Evolutionary conservation across 2,888 invertebrate species (phyloP).

Genomic region (Clostera curtula): DNA sequence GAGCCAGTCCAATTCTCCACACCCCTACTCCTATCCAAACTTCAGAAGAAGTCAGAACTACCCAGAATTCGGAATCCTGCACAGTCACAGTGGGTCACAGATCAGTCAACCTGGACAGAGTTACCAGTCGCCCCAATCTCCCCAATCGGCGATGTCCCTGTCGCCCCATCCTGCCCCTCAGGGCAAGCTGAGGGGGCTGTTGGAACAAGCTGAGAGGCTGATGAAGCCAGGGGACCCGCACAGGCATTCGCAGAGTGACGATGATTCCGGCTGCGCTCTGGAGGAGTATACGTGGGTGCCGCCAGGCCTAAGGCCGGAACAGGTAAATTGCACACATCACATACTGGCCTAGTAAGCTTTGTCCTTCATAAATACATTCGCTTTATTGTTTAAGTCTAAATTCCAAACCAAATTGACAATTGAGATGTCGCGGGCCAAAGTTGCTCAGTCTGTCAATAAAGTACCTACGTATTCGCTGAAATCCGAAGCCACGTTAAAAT

Average conservation of each 20-base stretch:
- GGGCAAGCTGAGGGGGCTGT: constrained; percentile 60
- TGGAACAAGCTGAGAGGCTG: constrained; percentile 73
- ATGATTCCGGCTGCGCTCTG: constrained; percentile 97
- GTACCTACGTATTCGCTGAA: too few relatives aligned
- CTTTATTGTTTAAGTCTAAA: too few relatives aligned
- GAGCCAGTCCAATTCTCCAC: constrained; percentile 56
- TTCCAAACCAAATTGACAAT: too few relatives aligned
- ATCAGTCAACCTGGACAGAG: constrained; percentile 44
- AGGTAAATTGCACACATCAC: constrained; percentile 76
- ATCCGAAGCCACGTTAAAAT: too few relatives aligned
- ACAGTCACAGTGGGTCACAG: constrained; percentile 50
- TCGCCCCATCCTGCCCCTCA: constrained; percentile 63
- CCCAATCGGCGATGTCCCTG: constrained; percentile 62
- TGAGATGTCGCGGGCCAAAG: too few relatives aligned
- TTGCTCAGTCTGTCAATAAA: too few relatives aligned
- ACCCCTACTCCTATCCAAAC: constrained; percentile 60
- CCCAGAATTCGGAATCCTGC: constrained; percentile 44
- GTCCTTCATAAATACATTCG: too few relatives aligned
- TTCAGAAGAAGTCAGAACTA: constrained; percentile 44
- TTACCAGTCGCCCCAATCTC: constrained; percentile 55
- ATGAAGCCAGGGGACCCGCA: constrained; percentile 83
- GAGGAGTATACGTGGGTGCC: constrained; percentile 99
- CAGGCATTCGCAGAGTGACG: constrained; percentile 94
- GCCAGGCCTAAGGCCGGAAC: constrained; percentile 95
- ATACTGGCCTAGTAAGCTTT: too few relatives aligned